phyloP scores from a whole-genome alignment of 2,113 vertebrate species.

The Lycaon pictus region DNA sequence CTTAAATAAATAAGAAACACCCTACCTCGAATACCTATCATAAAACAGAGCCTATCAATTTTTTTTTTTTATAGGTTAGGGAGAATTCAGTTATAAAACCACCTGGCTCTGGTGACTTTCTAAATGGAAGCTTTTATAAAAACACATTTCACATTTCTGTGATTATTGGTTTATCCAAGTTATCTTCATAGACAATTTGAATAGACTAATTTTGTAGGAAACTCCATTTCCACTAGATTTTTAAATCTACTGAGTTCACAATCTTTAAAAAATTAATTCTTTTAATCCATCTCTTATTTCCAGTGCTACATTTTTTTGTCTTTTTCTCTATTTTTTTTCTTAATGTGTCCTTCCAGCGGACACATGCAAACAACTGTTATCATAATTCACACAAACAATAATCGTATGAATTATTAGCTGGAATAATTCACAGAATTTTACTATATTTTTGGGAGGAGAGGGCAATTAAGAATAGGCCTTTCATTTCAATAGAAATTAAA shows the following conservation, averaged over 20 bases:
- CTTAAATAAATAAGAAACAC: not conserved
- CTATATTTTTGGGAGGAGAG: not conserved
- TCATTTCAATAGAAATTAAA: conserved; percentile 2
- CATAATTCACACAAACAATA: too few relatives aligned
- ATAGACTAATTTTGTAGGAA: not conserved
- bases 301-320: not conserved
- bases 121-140: not conserved
- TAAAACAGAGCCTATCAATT: not conserved
- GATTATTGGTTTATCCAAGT: not conserved
- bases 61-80: not conserved
- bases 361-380: too few relatives aligned
- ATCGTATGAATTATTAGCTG: not conserved
- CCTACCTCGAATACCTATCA: not conserved
- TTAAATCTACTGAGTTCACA: not conserved
- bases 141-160: not conserved
- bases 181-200: not conserved
- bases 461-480: not conserved
- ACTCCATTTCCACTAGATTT: not conserved
- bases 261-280: not conserved
- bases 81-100: not conserved
- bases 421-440: not conserved
- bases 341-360: not conserved
- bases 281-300: not conserved
- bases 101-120: not conserved
- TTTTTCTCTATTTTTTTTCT: not conserved